Evolutionary conservation across 2,797 vertebrate genomes (phyloP).

Genomic region (Acipenser transmontanus): DNA sequence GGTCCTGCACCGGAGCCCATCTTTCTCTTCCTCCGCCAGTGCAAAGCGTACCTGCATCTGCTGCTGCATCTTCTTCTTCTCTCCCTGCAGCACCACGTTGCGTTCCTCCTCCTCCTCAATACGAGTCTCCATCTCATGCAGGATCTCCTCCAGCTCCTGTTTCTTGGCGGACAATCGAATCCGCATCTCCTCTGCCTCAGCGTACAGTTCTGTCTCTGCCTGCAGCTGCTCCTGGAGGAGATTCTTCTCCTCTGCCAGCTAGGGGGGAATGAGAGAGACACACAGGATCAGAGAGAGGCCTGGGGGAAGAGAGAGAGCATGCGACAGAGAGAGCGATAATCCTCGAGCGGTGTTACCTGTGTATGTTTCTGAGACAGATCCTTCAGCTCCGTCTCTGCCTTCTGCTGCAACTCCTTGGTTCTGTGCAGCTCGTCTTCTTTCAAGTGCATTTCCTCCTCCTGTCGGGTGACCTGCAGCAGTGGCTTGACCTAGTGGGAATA

Average conservation of each 20-base stretch:
- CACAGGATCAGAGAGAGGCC: background rate
- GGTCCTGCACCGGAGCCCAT: background rate
- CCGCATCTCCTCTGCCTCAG: slow-evolving; percentile 92
- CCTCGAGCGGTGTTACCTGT: slow-evolving; percentile 54
- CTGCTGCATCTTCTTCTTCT: slow-evolving; percentile 93
- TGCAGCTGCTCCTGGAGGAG: slow-evolving; percentile 89
- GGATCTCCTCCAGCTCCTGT: slow-evolving; percentile 91
- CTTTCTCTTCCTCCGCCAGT: background rate
- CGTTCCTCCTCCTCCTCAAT: slow-evolving; percentile 93
- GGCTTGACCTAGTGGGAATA: slow-evolving; percentile 81
- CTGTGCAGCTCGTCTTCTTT: slow-evolving; percentile 84
- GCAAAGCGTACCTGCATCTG: slow-evolving; percentile 78
- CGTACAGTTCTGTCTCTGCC: slow-evolving; percentile 87
- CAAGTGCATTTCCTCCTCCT: slow-evolving; percentile 91
- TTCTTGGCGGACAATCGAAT: slow-evolving; percentile 84
- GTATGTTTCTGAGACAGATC: slow-evolving; percentile 80
- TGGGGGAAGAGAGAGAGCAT: background rate
- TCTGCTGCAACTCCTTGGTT: slow-evolving; percentile 75
- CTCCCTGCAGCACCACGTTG: slow-evolving; percentile 72
- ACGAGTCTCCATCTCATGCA: slow-evolving; percentile 92
- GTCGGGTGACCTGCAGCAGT: slow-evolving; percentile 88
- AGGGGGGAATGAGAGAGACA: slow-evolving; percentile 5
- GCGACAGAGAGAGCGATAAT: background rate
- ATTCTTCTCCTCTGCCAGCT: slow-evolving; percentile 84
- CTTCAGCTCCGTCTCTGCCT: slow-evolving; percentile 76